Evolutionary conservation across 2,888 invertebrate species (phyloP).

Genomic region (Hypercompe scribonia): DNA sequence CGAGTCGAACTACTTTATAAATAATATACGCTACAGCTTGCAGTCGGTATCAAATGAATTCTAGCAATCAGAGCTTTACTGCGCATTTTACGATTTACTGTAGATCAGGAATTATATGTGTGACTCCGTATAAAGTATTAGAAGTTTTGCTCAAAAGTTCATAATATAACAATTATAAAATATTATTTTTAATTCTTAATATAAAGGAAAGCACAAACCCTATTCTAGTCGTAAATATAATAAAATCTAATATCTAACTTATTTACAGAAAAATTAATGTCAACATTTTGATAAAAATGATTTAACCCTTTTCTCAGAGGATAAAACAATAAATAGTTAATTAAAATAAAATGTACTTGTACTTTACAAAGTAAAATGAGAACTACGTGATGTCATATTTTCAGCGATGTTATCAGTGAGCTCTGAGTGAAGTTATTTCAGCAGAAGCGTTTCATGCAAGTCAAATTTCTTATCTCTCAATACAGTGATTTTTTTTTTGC

Average conservation of each 20-base stretch:
- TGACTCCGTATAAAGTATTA: background rate
- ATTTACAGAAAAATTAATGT: too few species aligned
- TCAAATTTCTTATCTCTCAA: background rate
- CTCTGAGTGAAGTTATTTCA: background rate
- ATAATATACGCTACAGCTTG: conserved; percentile 38
- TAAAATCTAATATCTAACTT: too few species aligned
- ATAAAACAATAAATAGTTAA: background rate
- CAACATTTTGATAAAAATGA: background rate
- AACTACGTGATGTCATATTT: background rate
- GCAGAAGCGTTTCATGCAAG: background rate
- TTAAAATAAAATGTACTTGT: background rate
- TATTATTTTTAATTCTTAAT: too few species aligned
- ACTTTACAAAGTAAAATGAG: background rate
- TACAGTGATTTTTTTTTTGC: background rate
- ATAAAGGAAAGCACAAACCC: too few species aligned
- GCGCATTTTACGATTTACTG: conserved; percentile 13
- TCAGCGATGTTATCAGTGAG: too few species aligned
- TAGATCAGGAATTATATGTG: conserved; percentile 4
- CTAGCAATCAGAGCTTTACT: conserved; percentile 33
- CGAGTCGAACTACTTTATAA: conserved; percentile 61
- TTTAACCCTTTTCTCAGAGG: background rate
- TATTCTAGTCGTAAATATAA: too few species aligned
- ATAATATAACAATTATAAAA: background rate
- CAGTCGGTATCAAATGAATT: conserved; percentile 31
- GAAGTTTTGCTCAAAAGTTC: background rate